Percentiles rank a stretch among this genome's conserved stretches.
Conservation (phyloP, 2,113 vertebrate genomes). For the Tragulus kanchil region DNA sequence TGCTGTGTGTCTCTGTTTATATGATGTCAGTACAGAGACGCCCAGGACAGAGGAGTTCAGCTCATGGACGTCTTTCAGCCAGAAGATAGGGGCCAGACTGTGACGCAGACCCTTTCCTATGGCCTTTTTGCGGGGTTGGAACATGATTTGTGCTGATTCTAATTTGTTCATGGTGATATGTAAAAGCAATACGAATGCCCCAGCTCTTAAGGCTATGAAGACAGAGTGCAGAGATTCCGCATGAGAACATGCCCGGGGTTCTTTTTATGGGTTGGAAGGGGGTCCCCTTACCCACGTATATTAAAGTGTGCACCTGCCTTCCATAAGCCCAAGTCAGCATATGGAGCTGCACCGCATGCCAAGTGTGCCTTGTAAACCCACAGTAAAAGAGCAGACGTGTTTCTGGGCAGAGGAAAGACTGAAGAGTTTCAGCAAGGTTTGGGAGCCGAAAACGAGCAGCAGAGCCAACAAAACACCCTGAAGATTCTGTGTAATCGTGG, state of each 20-base stretch:
- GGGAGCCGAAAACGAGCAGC: constrained; percentile 74
- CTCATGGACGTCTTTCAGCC: constrained; percentile 38
- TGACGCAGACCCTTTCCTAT: constrained; percentile 70
- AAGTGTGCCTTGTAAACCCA: constrained; percentile 87
- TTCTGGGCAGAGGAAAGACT: constrained; percentile 64
- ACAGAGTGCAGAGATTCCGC: constrained; percentile 80
- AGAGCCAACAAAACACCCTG: constrained; percentile 65
- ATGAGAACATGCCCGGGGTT: constrained; percentile 82
- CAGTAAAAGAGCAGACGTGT: constrained; percentile 82
- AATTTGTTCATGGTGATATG: constrained; percentile 67
- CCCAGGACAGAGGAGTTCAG: neutral
- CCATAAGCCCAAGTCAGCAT: constrained; percentile 85
- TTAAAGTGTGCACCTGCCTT: constrained; percentile 89
- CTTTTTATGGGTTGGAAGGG: constrained; percentile 88
- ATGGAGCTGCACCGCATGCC: constrained; percentile 80
- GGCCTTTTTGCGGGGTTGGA: constrained; percentile 47
- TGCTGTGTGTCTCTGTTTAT: constrained; percentile 51
- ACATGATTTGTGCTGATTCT: constrained; percentile 67
- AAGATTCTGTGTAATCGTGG: neutral
- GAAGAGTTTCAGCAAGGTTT: constrained; percentile 73
- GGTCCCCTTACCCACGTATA: constrained; percentile 85
- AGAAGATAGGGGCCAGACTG: constrained; percentile 24
- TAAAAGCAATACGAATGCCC: constrained; percentile 77
- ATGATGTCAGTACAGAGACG: neutral
- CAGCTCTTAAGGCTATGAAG: constrained; percentile 81